Evolutionary conservation across 2,888 invertebrate genomes (phyloP), one percentile per base, ranked within the genome.

Genomic region (Pseudococcus viburni): DNA sequence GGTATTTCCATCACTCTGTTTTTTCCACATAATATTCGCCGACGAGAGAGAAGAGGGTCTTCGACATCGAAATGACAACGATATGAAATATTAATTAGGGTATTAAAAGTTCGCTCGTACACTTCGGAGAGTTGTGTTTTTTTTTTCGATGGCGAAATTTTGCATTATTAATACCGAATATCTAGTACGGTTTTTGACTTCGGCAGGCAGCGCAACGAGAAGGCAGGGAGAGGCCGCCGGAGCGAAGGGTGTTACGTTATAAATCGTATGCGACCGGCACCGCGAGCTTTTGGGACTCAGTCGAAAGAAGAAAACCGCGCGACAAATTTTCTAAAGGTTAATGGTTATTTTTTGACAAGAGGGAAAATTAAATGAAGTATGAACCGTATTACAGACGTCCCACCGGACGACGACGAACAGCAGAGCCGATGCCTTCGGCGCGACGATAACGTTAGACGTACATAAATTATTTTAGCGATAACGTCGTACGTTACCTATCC

Each of bases 341-440:
- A 73, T 73, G 68, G 68, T 80, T 80, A 80, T 42, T 80, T 80
- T 80, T 39, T 80, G 80, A 80, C 80, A 42, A 42, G 80, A n/a
- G 19, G 59, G 2, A 59, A 80, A 80, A 80, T 80, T 80, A 80
- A 80, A 80, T 73, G 73, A 73, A 73, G 73, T 73, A 80, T 42
- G 80, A 80, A 80, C 80, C 80, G 42, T 80, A 59, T 19, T 19
- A 59, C 5, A 59, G 59, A 59, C 59, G 19, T 59, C 59, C 59
- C 59, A 59, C 5, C 33, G 73, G 73, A 33, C 73, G 19, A 59
- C 19, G 73, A 17, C 7, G 3, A 1, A 33, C 3, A 19, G 15
- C 15, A 0, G 19, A 26, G 15, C 15, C 11, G 19, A 26, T 33
- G 26, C 39, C 26, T 73, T 73, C 33, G 73, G 73, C 59, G 59